Base-by-base conservation (phyloP, 1,140 invertebrate species). In the Sitobion miscanthi region DNA sequence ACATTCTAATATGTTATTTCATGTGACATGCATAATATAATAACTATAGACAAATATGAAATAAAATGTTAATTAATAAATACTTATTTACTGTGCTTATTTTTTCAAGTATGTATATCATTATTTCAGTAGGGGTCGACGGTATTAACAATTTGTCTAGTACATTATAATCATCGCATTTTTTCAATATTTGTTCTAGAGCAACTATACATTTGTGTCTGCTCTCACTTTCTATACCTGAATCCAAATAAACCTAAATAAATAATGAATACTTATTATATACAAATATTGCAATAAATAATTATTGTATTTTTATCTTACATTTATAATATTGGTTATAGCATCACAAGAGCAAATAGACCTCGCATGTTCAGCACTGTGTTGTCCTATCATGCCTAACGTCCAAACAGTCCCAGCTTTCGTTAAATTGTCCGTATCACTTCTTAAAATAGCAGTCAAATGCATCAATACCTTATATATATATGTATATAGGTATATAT, bases 331-430 rank as follows among this genome's bases (percentile, higher is more conserved):
- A n/a, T 17, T 17, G 1, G 2, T 25, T 4, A 92, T 1, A 30
- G 82, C 77, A 0, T n/a, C 69, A 35, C 47, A 25, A 7, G 47
- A 49, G 8, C 47, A 85, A 83, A 86, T 30, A 14, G 8, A 14
- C 4, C 82, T 93, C 23, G 91, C 38, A 42, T 93, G 91, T 86
- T 93, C 91, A 25, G 49, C 2, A 42, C 91, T 86, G 23, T 93
- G 91, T 54, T 93, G 77, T 4, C 91, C 91, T 35, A 93, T 93
- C 91, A 93, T 52, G 3, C 91, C 91, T 38, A 93, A 42, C 7
- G 91, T 54, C 91, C 91, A 93, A 54, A 93, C 17, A 23, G 25
- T 23, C 6, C 49, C 38, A 25, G 82, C 82, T 93, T 93, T 93
- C 7, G 52, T 93, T 6, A 42, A 17, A 0, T 86, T 38, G 14